Percentiles rank a stretch among this genome's conserved stretches.
Evolutionary conservation across 1,140 invertebrate genomes (phyloP).

Genomic region (Drosophila mauritiana): DNA sequence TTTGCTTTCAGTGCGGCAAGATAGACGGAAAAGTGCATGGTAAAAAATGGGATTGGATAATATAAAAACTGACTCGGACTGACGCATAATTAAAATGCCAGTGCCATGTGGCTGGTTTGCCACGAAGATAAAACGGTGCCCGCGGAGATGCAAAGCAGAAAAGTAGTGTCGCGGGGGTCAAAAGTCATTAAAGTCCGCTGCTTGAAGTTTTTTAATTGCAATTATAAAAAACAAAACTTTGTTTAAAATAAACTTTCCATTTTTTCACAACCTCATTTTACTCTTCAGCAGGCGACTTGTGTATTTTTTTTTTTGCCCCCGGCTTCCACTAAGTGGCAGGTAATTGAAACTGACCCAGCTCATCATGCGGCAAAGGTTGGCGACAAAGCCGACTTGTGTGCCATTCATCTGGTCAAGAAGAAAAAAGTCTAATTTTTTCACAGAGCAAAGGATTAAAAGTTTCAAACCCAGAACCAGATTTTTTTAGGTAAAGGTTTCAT

Average conservation of each 20-base stretch:
- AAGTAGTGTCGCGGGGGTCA: conserved; percentile 16
- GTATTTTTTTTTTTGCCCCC: conserved; percentile 25
- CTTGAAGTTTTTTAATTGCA: conserved; percentile 78
- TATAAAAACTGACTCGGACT: conserved; percentile 61
- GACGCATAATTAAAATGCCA: conserved; percentile 80
- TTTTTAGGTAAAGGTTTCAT: too few relatives aligned
- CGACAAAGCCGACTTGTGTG: conserved; percentile 17
- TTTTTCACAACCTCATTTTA: conserved; percentile 15
- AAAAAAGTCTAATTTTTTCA: not conserved
- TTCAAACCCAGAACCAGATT: not conserved
- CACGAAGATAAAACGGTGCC: conserved; percentile 65
- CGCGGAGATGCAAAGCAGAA: conserved; percentile 38
- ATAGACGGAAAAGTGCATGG: conserved; percentile 27
- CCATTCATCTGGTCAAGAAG: conserved; percentile 11
- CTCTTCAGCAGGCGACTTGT: conserved; percentile 16
- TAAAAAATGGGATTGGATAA: conserved; percentile 17
- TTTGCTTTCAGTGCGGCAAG: conserved; percentile 69
- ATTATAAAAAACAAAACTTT: conserved; percentile 75
- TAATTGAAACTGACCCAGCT: conserved; percentile 60
- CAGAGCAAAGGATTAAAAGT: not conserved
- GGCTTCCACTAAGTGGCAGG: conserved; percentile 48
- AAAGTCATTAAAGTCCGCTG: conserved; percentile 73
- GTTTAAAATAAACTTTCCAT: conserved; percentile 56
- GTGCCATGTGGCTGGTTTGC: conserved; percentile 71
- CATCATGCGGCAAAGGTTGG: conserved; percentile 47